Evolutionary conservation across 1,140 invertebrate species (phyloP), one percentile per base, ranked within the genome.

Genomic region (Zophobas morio): DNA sequence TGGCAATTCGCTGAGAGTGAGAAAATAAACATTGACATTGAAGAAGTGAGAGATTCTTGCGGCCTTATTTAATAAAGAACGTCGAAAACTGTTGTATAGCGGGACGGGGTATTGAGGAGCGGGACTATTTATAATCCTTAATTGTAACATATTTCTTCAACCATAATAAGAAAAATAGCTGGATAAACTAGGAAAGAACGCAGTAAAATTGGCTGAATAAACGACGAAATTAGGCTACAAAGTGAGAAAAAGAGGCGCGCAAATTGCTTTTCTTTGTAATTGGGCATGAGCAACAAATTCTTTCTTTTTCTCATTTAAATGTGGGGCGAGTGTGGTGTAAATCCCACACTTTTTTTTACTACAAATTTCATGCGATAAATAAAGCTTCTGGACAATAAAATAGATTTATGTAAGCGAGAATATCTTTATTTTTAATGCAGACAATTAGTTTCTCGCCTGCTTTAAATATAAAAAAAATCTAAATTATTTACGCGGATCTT

Each of bases 1-100:
- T 66, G n/a, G 60, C 60, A 40, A 66, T 66, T 66, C 60, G 33
- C 60, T 42, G n/a, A 66, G 60, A 39, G 60, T 66, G 60, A 66
- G 60, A 66, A 66, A 66, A 66, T 66, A 66, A 66, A 66, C 60
- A 66, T 66, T 66, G 60, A 66, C 60, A 66, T 66, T 66, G 60
- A 66, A 39, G 40, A 42, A 66, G 60, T 66, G 60, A 66, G 60
- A 39, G 60, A 66, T 66, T 66, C 60, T 51, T 37, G 39, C 39
- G 39, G 60, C 60, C 60, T 66, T 66, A 66, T 66, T 66, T 42
- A 66, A 66, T 66, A 66, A 66, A 66, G 39, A 33, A 66, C 37
- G 42, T 66, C 60, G 60, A 66, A 20, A 66, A 66, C 60, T 42
- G 60, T 32, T 46, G 42, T 47, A 36, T 20, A n/a, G 37, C 37